Base-by-base conservation (phyloP, 2,888 invertebrate species). In the Agonum fuliginosum region DNA sequence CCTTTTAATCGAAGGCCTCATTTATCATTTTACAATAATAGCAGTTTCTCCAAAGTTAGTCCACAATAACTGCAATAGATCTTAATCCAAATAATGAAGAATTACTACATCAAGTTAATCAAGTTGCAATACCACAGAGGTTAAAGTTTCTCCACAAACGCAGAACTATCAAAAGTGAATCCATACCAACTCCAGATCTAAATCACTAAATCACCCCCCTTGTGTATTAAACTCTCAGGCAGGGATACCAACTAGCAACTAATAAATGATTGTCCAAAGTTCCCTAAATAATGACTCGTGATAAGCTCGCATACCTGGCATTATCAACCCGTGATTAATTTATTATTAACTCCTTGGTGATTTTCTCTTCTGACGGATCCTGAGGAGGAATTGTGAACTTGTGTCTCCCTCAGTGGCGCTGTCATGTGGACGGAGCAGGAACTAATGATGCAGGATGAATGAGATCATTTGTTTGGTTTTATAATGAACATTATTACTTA, bases 321-420 rank as follows among this genome's bases (percentile, higher is more conserved):
- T 74, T 74, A 74, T 74, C 74, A 58, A 12, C 12, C 20, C 65
- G 46, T 74, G 74, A 74, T 74, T 74, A 74, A 74, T 74, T 74
- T 46, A 74, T 62, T 74, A 74, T 62, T 43, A 74, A 74, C 65
- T 74, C 74, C 74, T 62, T 37, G 19, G 65, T 65, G 74, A 74
- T 74, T 72, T 72, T 22, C 73, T 34, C 37, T 37, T 6, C 58
- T 58, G 73, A 58, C 58, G 22, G 34, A 24, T 30, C 30, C 14
- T 62, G 30, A 0, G 46, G n/a, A 10, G n/a, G 48, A 20, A 48
- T 20, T 48, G 17, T 20, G 10, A 48, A 20, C 48, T 6, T 43
- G 37, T 37, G n/a, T 37, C 48, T 20, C 22, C 22, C 10, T 10
- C 54, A 24, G n/a, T 62, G 30, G 58, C 30, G 58, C 58, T 30